These are phyloP conservation scores for Chironomus striatipennis DNA, from an alignment of 1,140 invertebrate species.

Conservation along the genomic window DNA sequence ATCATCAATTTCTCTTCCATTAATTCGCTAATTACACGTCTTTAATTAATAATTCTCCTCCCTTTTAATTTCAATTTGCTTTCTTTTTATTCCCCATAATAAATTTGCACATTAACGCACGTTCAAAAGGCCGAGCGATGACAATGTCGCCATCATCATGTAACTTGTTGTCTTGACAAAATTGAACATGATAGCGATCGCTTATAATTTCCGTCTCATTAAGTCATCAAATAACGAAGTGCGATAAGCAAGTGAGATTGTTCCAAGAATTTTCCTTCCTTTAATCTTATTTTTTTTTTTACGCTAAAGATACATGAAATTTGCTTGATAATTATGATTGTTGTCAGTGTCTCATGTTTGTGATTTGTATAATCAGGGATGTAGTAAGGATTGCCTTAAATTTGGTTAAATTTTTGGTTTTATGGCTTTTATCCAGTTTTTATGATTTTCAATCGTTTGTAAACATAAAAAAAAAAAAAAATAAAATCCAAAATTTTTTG, in stretches of 20 bases:
- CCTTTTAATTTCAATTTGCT: neutral
- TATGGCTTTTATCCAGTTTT: too few species aligned
- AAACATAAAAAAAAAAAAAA: too few species aligned
- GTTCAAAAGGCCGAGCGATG: neutral
- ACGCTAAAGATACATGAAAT: too few species aligned
- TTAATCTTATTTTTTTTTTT: too few species aligned
- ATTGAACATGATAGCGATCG: slow-evolving; percentile 12
- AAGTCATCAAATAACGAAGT: neutral
- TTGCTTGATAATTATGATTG: too few species aligned
- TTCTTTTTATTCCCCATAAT: neutral
- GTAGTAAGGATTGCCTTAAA: too few species aligned
- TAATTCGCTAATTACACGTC: slow-evolving; percentile 14
- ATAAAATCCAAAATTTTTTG: too few species aligned
- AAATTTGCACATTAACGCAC: neutral
- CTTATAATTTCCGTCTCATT: slow-evolving; percentile 13
- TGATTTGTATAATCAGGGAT: too few species aligned
- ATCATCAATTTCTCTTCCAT: neutral
- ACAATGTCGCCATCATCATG: neutral
- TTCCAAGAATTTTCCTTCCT: neutral
- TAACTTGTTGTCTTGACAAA: neutral
- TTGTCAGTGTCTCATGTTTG: too few species aligned
- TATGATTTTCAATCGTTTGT: too few species aligned
- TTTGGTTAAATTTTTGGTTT: too few species aligned
- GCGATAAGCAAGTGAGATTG: neutral
- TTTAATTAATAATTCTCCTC: neutral